These are phyloP conservation scores for Drosophila algonquin DNA, from an alignment of 2,888 invertebrate genomes.

Conservation along the genomic window DNA sequence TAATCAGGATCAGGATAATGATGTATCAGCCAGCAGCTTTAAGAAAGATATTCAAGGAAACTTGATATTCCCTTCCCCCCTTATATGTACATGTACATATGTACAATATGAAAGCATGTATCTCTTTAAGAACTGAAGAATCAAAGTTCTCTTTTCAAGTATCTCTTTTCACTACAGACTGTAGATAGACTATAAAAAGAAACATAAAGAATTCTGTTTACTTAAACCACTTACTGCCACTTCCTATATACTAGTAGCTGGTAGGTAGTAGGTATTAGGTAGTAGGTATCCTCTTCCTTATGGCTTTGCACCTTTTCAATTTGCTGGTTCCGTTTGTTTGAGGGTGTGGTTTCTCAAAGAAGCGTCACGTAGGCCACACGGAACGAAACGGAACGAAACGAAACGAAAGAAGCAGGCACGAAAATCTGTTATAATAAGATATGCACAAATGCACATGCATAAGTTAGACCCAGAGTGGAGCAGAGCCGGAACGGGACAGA, in stretches of 20 bases:
- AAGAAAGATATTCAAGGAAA: not conserved
- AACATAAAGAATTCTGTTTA: not conserved
- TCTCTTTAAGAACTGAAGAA: too few relatives aligned
- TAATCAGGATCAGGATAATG: not conserved
- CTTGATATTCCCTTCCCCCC: not conserved
- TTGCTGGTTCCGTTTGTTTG: constrained; percentile 39
- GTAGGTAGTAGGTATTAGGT: too few relatives aligned
- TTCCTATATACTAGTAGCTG: constrained; percentile 4
- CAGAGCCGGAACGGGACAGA: too few relatives aligned
- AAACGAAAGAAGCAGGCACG: constrained; percentile 29
- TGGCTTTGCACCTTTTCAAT: constrained; percentile 22
- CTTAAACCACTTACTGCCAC: not conserved
- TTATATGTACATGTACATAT: too few relatives aligned
- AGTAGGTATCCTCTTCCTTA: not conserved
- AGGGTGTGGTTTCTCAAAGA: constrained; percentile 43
- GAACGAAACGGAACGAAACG: constrained; percentile 20
- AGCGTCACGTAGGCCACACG: constrained; percentile 64
- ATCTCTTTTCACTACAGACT: not conserved
- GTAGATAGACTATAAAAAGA: not conserved
- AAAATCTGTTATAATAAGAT: constrained; percentile 75
- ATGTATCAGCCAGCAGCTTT: not conserved
- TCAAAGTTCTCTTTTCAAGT: not conserved
- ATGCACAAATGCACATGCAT: constrained; percentile 76
- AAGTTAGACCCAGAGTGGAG: constrained; percentile 37
- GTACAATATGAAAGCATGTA: too few relatives aligned